A percentile compares a stretch with the other conserved stretches of the same genome.
Evolutionary conservation across 2,888 invertebrate genomes (phyloP).

Genomic region (Teleiodes luculella): DNA sequence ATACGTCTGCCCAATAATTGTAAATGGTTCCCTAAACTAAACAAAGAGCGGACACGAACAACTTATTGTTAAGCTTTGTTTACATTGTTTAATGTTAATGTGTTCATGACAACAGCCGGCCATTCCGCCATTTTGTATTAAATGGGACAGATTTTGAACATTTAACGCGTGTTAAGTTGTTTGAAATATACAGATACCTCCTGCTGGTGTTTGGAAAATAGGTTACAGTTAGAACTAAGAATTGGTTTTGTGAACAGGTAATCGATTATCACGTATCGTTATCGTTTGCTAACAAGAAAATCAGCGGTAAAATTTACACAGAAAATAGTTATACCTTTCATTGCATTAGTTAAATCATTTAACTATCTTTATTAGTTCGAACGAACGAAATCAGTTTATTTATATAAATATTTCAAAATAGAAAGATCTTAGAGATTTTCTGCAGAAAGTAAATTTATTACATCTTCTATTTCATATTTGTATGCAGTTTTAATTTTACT

Average conservation of each 20-base stretch:
- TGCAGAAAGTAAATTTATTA: too few species aligned
- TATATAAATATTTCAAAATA: too few species aligned
- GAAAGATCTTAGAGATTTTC: too few species aligned
- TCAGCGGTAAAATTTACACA: not conserved
- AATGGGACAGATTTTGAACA: constrained; percentile 54
- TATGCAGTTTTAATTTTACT: too few species aligned
- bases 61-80: constrained; percentile 43
- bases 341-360: too few species aligned
- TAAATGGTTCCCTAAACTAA: constrained; percentile 66
- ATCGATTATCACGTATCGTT: constrained; percentile 19
- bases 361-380: too few species aligned
- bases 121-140: constrained; percentile 48
- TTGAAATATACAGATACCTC: constrained; percentile 26
- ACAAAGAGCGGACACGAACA: constrained; percentile 53
- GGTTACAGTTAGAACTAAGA: constrained; percentile 9
- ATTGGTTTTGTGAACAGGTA: constrained; percentile 1
- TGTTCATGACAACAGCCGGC: constrained; percentile 53
- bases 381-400: too few species aligned
- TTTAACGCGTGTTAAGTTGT: constrained; percentile 53
- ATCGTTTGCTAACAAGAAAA: constrained; percentile 7
- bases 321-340: too few species aligned
- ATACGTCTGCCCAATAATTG: constrained; percentile 53
- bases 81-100: constrained; percentile 59
- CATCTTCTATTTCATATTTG: too few species aligned
- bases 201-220: constrained; percentile 32